A percentile compares a stretch with the other conserved stretches of the same genome.
phyloP scores from a whole-genome alignment of 2,113 vertebrate species.

The Rutilus rutilus region DNA sequence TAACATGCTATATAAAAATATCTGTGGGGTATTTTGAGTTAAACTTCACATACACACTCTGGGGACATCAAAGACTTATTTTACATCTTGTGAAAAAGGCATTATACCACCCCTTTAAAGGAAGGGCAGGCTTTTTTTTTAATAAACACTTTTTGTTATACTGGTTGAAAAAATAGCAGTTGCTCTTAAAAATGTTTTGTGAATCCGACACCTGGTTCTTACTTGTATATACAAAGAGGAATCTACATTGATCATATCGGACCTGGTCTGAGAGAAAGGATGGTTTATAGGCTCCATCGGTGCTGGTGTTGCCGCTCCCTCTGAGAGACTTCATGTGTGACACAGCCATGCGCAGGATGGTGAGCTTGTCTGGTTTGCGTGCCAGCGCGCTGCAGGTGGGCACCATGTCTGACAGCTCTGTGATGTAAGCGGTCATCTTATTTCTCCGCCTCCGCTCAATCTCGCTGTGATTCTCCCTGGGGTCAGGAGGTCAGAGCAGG shows the following conservation, averaged over 20 bases:
- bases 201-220: not conserved
- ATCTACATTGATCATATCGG: not conserved
- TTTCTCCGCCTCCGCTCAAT: constrained; percentile 78
- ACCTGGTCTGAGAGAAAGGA: constrained; percentile 97
- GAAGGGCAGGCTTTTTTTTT: too few relatives aligned
- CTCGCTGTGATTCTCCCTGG: constrained; percentile 79
- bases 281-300: constrained; percentile 92
- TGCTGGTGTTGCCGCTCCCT: constrained; percentile 87
- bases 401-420: constrained; percentile 92
- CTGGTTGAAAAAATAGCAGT: not conserved
- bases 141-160: too few relatives aligned
- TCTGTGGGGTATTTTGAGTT: too few relatives aligned
- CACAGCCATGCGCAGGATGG: constrained; percentile 97
- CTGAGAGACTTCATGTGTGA: constrained; percentile 97
- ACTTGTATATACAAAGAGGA: not conserved
- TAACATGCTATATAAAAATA: too few relatives aligned
- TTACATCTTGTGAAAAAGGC: too few relatives aligned
- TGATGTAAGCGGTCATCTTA: constrained; percentile 82
- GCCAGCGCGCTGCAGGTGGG: constrained; percentile 96
- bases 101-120: too few relatives aligned
- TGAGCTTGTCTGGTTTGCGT: constrained; percentile 96
- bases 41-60: too few relatives aligned
- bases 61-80: too few relatives aligned
- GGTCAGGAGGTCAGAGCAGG: constrained; percentile 52
- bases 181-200: not conserved